phyloP scores from a whole-genome alignment of 2,113 vertebrate genomes.

The Arvicanthis niloticus region DNA sequence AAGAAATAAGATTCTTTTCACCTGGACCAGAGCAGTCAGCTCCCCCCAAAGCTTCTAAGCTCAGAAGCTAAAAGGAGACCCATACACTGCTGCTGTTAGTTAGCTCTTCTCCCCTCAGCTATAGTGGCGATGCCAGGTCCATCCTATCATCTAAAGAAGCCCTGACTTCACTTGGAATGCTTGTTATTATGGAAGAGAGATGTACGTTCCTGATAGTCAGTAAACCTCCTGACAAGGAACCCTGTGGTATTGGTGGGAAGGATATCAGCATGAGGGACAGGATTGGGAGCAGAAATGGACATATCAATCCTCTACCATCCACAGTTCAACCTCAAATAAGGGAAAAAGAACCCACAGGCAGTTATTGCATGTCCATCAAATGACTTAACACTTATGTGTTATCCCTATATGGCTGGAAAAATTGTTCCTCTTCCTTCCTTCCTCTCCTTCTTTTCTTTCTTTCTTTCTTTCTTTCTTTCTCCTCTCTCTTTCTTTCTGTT shows the following conservation, averaged over 20 bases:
- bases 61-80: not conserved
- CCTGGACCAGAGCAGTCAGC: not conserved
- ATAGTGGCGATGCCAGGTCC: not conserved
- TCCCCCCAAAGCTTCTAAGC: not conserved
- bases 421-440: not conserved
- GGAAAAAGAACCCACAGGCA: constrained; percentile 63
- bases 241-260: constrained; percentile 13
- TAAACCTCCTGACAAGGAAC: not conserved
- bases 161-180: not conserved
- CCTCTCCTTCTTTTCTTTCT: too few species aligned
- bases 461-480: too few species aligned
- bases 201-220: constrained; percentile 16
- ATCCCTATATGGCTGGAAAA: not conserved
- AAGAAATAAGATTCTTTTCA: not conserved
- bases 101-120: not conserved
- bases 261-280: not conserved
- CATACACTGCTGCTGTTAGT: not conserved
- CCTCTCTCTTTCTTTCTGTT: too few species aligned
- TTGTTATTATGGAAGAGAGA: not conserved
- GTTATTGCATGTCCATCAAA: constrained; percentile 42
- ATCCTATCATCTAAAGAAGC: not conserved
- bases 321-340: constrained; percentile 27
- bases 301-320: not conserved
- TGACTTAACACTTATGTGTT: not conserved
- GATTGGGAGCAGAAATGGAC: not conserved